These are phyloP conservation scores for Pelusios castaneus DNA, from an alignment of 2,113 vertebrate species.

Conservation along the genomic window DNA sequence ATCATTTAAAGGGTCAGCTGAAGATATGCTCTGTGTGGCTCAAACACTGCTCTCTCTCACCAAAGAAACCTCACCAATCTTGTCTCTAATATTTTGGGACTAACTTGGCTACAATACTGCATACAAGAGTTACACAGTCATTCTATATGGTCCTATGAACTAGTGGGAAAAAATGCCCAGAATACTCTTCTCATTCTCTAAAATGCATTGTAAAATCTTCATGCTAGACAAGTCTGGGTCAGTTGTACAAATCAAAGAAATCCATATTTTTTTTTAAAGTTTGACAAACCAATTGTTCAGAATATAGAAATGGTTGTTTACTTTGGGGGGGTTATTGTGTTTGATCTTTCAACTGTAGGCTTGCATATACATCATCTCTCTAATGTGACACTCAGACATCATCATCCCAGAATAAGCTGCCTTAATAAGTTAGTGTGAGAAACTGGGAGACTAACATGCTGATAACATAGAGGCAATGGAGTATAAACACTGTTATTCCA, in stretches of 20 bases:
- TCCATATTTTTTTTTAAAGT: neutral
- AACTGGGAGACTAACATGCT: constrained; percentile 54
- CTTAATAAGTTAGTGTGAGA: constrained; percentile 57
- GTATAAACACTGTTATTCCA: constrained; percentile 72
- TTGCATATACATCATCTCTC: neutral
- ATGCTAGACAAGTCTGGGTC: neutral
- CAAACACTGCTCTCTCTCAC: neutral
- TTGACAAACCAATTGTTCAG: neutral
- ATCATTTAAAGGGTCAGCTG: neutral
- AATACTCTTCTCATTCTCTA: neutral
- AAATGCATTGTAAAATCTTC: neutral
- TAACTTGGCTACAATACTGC: neutral
- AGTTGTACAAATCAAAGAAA: neutral
- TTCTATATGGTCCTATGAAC: constrained; percentile 15
- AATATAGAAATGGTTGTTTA: constrained; percentile 4
- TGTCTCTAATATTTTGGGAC: neutral
- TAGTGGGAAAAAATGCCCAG: neutral
- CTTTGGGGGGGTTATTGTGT: neutral
- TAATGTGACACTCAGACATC: constrained; percentile 24
- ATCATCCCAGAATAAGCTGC: constrained; percentile 36
- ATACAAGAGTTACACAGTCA: constrained; percentile 28
- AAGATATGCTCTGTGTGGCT: neutral
- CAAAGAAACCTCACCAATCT: neutral
- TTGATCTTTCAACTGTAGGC: neutral
- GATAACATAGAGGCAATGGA: constrained; percentile 69